phyloP scores from a whole-genome alignment of 2,888 invertebrate species.

The Netelia virgata region DNA sequence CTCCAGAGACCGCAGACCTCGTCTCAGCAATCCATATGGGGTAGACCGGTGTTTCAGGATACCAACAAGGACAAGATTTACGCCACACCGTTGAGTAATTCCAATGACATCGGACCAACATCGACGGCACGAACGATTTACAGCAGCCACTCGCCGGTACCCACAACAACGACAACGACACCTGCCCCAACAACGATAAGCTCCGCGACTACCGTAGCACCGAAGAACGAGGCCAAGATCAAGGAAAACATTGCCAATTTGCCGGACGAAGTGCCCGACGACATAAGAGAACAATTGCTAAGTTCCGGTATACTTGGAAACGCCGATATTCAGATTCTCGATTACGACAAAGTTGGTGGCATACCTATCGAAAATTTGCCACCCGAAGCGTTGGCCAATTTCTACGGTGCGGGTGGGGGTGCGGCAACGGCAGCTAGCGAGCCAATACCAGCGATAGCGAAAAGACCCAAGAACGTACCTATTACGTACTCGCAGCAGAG shows the following conservation, averaged over 20 bases:
- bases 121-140: conserved; percentile 83
- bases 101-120: conserved; percentile 80
- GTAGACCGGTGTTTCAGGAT: conserved; percentile 75
- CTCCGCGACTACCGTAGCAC: conserved; percentile 84
- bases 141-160: conserved; percentile 84
- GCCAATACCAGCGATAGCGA: conserved; percentile 89
- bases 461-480: conserved; percentile 75
- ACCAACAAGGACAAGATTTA: conserved; percentile 79
- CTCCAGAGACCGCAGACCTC: conserved; percentile 80
- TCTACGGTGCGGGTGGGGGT: conserved; percentile 93
- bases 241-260: conserved; percentile 85
- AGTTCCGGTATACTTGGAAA: conserved; percentile 95
- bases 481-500: conserved; percentile 55
- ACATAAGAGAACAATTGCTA: conserved; percentile 92
- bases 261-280: conserved; percentile 96
- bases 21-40: conserved; percentile 78
- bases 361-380: conserved; percentile 93
- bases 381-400: conserved; percentile 94
- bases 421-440: conserved; percentile 90
- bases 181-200: conserved; percentile 85
- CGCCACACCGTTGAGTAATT: conserved; percentile 79
- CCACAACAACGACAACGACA: conserved; percentile 86
- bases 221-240: conserved; percentile 86
- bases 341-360: conserved; percentile 95
- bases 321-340: conserved; percentile 94